These are phyloP conservation scores for Brachyopa scutellaris DNA, from an alignment of 2,888 invertebrate genomes.

Conservation along the genomic window DNA sequence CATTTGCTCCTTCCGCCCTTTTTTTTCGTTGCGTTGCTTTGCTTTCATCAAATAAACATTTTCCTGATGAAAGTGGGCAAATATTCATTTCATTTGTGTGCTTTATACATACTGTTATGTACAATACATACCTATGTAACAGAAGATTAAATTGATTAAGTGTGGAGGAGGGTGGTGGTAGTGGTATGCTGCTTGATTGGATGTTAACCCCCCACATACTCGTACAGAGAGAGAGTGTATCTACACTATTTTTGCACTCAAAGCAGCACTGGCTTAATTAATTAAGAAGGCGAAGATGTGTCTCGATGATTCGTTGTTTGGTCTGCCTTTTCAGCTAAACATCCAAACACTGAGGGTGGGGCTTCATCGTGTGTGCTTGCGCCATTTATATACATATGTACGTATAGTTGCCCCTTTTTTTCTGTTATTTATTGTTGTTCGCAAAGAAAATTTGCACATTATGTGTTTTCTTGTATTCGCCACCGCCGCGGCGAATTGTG, in stretches of 20 bases:
- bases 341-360: constrained; percentile 49
- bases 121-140: constrained; percentile 10
- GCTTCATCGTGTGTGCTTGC: constrained; percentile 26
- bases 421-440: neutral
- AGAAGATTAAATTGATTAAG: constrained; percentile 50
- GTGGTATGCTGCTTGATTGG: constrained; percentile 52
- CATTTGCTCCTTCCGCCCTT: neutral
- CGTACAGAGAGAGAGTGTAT: too few species aligned
- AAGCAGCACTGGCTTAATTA: constrained; percentile 41
- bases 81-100: constrained; percentile 37
- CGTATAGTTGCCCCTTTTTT: neutral
- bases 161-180: constrained; percentile 30
- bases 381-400: too few species aligned
- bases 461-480: too few species aligned
- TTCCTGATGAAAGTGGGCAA: constrained; percentile 46
- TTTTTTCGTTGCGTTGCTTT: too few species aligned
- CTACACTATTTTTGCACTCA: constrained; percentile 7
- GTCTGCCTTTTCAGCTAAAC: neutral
- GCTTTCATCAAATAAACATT: constrained; percentile 20
- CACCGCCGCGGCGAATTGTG: too few species aligned
- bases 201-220: constrained; percentile 19
- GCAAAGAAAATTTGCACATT: constrained; percentile 17
- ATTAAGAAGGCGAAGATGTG: constrained; percentile 60
- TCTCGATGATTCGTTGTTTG: constrained; percentile 42
- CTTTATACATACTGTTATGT: neutral